phyloP scores from a whole-genome alignment of 2,113 vertebrate species.

The Ptilonorhynchus violaceus region DNA sequence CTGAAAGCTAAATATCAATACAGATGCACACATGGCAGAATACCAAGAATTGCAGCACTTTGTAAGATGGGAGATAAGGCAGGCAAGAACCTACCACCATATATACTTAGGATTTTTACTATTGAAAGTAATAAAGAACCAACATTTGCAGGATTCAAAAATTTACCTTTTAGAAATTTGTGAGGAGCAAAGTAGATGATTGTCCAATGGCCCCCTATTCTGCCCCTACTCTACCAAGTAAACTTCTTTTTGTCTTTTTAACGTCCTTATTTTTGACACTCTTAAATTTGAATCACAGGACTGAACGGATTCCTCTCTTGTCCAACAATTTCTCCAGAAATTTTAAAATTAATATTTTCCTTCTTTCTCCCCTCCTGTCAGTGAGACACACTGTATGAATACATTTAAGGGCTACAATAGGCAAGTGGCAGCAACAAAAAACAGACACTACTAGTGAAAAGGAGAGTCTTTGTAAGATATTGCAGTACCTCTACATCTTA shows the following conservation, averaged over 20 bases:
- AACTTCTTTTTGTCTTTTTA: neutral
- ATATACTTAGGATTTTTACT: neutral
- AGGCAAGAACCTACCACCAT: neutral
- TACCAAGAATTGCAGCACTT: neutral
- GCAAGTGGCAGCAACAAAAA: neutral
- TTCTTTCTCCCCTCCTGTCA: neutral
- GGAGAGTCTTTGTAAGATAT: neutral
- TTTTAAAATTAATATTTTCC: neutral
- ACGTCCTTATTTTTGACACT: neutral
- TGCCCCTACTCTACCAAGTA: neutral
- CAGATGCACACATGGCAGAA: neutral
- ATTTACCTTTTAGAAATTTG: neutral
- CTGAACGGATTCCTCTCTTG: neutral
- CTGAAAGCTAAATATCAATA: neutral
- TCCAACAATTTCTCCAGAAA: neutral
- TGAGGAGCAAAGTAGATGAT: neutral
- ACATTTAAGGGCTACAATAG: neutral
- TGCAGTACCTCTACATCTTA: neutral
- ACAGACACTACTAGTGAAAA: neutral
- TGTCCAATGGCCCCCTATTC: neutral
- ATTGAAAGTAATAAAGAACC: neutral
- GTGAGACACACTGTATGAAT: neutral
- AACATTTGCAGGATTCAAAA: neutral
- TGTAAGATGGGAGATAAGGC: neutral
- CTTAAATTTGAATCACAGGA: neutral